phyloP scores from a whole-genome alignment of 2,113 vertebrate species.

The Hydrochoerus hydrochaeris region DNA sequence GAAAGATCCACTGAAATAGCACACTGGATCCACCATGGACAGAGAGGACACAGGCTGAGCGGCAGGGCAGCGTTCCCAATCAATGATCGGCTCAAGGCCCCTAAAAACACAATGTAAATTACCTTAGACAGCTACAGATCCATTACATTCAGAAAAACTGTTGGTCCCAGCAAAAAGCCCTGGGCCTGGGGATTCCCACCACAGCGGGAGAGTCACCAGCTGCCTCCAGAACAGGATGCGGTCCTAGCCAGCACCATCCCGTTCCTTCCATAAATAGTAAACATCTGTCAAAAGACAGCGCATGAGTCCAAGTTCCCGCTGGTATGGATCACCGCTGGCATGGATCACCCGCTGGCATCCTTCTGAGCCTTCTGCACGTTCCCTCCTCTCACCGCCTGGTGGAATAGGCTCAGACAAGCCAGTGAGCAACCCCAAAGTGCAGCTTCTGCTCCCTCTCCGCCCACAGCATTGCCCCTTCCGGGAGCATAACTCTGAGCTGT shows the following conservation, averaged over 20 bases:
- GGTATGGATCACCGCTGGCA: background rate
- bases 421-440: background rate
- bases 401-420: background rate
- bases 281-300: conserved; percentile 23
- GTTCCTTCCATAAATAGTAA: conserved; percentile 45
- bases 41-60: background rate
- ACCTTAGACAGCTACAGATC: background rate
- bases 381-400: background rate
- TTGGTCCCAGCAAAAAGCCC: background rate
- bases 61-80: background rate
- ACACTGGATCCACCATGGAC: rapidly evolving
- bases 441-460: background rate
- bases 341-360: background rate
- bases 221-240: background rate
- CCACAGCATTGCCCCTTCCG: background rate
- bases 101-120: background rate
- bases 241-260: background rate
- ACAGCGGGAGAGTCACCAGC: conserved; percentile 29
- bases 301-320: background rate
- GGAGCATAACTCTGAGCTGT: background rate
- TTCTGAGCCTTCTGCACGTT: background rate
- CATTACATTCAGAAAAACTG: background rate
- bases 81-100: background rate
- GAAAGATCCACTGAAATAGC: rapidly evolving
- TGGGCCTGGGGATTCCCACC: background rate